phyloP scores from a whole-genome alignment of 2,888 invertebrate species.

The Hydroisotoma schaefferi region DNA sequence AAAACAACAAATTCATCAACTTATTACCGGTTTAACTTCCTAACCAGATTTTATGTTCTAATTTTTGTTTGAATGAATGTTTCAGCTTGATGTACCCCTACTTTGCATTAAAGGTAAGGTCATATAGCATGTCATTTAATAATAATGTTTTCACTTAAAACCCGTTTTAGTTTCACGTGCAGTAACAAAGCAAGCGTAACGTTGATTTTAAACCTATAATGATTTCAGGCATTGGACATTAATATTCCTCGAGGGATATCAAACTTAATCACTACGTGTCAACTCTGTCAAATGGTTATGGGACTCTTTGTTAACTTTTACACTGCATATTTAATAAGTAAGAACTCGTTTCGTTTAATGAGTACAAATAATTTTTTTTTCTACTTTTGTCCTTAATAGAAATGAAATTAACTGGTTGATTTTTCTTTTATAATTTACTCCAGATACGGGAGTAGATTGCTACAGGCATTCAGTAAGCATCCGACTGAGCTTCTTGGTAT shows the following conservation, averaged over 20 bases:
- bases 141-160: no score
- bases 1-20: no score
- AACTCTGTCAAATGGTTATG: conserved; percentile 23
- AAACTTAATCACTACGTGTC: conserved; percentile 19
- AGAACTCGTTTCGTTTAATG: no score
- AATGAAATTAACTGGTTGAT: background rate
- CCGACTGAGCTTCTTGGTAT: conserved; percentile 14
- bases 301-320: conserved; percentile 18
- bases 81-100: conserved; percentile 15
- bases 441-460: conserved; percentile 15
- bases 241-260: conserved; percentile 12
- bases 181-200: no score
- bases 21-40: no score
- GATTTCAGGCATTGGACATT: conserved; percentile 11
- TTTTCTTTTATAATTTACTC: background rate
- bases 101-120: conserved; percentile 12
- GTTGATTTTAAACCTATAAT: no score
- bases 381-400: no score
- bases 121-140: no score
- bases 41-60: no score
- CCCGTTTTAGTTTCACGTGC: no score
- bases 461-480: conserved; percentile 18
- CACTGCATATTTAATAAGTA: conserved; percentile 10
- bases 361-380: no score
- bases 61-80: background rate